phyloP scores from a whole-genome alignment of 2,113 vertebrate species.

The Thomomys bottae region DNA sequence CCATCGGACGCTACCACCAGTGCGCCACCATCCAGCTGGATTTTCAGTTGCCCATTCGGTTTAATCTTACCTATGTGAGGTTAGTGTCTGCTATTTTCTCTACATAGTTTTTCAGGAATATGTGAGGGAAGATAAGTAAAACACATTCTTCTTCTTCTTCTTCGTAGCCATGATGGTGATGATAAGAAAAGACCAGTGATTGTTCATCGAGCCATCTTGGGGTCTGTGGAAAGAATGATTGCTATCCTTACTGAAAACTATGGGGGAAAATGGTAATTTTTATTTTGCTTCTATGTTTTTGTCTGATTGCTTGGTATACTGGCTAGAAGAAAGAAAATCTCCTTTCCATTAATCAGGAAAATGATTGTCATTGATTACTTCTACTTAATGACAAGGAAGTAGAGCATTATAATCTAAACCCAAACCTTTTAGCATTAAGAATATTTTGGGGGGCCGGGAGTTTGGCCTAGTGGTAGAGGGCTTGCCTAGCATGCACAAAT shows the following conservation, averaged over 20 bases:
- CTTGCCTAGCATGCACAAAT: too few relatives aligned
- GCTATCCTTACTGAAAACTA: slow-evolving; percentile 98
- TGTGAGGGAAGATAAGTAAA: not conserved
- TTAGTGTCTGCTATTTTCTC: slow-evolving; percentile 71
- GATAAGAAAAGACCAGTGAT: slow-evolving; percentile 98
- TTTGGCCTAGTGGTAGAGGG: too few relatives aligned
- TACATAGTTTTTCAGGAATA: not conserved
- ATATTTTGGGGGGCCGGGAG: not conserved
- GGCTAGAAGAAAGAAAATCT: not conserved
- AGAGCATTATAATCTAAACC: not conserved
- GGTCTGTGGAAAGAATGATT: slow-evolving; percentile 98
- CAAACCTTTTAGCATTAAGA: not conserved
- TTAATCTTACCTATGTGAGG: slow-evolving; percentile 96
- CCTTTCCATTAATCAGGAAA: not conserved
- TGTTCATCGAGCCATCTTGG: slow-evolving; percentile 97
- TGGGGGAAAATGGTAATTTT: slow-evolving; percentile 96
- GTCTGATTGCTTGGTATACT: not conserved
- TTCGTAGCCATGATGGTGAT: slow-evolving; percentile 93
- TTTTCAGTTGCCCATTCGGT: slow-evolving; percentile 97
- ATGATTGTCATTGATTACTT: not conserved
- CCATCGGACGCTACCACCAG: slow-evolving; percentile 97
- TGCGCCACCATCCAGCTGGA: slow-evolving; percentile 98
- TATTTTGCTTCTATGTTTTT: fast-evolving
- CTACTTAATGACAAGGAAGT: not conserved
- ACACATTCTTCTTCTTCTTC: slow-evolving; percentile 62